Conservation (phyloP, 2,888 invertebrate species). For the Noctua comes region DNA sequence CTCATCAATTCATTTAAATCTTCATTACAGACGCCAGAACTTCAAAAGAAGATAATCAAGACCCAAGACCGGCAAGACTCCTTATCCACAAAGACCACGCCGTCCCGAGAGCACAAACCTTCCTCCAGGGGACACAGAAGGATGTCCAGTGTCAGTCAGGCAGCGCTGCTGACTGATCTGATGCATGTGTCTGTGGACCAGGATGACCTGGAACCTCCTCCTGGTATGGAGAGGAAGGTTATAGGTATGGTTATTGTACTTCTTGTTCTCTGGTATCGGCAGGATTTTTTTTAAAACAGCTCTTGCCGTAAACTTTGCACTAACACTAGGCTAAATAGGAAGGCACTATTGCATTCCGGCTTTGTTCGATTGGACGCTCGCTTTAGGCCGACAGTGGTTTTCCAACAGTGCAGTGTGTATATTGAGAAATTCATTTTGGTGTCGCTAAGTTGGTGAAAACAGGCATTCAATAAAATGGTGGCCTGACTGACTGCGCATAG, state of each 20-base stretch:
- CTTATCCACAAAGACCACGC: constrained; percentile 76
- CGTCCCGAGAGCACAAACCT: constrained; percentile 77
- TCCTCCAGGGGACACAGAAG: constrained; percentile 78
- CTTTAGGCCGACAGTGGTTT: neutral
- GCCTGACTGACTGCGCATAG: too few relatives aligned
- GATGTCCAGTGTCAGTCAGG: constrained; percentile 83
- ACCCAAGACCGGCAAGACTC: constrained; percentile 70
- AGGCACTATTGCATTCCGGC: neutral
- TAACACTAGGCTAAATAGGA: neutral
- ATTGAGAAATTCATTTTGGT: too few relatives aligned
- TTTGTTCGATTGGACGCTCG: neutral
- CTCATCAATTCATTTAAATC: neutral
- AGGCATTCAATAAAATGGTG: too few relatives aligned
- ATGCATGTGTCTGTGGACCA: constrained; percentile 82
- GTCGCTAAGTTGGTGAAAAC: too few relatives aligned
- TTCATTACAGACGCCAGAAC: constrained; percentile 82
- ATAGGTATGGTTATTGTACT: constrained; percentile 72
- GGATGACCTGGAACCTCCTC: constrained; percentile 78
- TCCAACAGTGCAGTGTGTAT: too few relatives aligned
- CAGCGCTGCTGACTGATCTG: constrained; percentile 80
- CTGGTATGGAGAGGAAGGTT: constrained; percentile 81
- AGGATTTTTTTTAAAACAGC: neutral
- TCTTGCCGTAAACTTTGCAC: neutral
- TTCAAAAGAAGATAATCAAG: constrained; percentile 79
- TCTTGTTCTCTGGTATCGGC: neutral